Evolutionary conservation across 2,888 invertebrate species (phyloP).

Genomic region (Caenorhabditis sp.): DNA sequence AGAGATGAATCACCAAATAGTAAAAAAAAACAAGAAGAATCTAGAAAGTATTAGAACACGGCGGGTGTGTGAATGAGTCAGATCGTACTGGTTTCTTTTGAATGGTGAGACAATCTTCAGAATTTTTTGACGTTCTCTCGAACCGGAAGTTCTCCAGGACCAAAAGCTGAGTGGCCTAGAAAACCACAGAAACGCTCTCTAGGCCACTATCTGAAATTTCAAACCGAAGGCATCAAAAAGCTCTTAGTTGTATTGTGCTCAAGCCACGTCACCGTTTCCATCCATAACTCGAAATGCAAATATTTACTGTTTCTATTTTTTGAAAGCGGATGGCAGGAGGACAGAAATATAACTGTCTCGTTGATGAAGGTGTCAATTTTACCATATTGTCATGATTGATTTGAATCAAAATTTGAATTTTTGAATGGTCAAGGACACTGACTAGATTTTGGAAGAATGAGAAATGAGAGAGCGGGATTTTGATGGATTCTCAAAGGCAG

Average conservation of each 20-base stretch:
- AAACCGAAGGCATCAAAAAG: too few species aligned
- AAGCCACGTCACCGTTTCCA: conserved; percentile 19
- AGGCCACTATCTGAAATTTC: too few species aligned
- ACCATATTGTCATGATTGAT: background rate
- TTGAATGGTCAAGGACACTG: background rate
- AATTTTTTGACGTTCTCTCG: background rate
- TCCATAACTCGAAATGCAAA: conserved; percentile 28
- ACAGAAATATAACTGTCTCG: conserved; percentile 1
- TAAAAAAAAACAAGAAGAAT: conserved; percentile 14
- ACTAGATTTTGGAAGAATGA: background rate
- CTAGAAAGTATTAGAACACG: conserved; percentile 12
- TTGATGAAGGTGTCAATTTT: conserved; percentile 2
- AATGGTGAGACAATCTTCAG: background rate
- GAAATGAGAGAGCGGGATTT: too few species aligned
- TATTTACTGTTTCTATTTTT: conserved; percentile 22
- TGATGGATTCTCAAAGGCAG: too few species aligned
- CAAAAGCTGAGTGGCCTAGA: too few species aligned
- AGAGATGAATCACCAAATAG: conserved; percentile 24
- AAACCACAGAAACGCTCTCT: too few species aligned
- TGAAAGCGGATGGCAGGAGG: background rate
- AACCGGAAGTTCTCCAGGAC: too few species aligned
- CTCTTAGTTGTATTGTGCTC: background rate
- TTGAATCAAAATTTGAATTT: conserved; percentile 1
- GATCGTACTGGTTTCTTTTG: background rate
- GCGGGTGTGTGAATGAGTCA: background rate